Evolutionary conservation across 2,888 invertebrate species (phyloP), one percentile per base, ranked within the genome.

Genomic region (Uloborus plumipes): DNA sequence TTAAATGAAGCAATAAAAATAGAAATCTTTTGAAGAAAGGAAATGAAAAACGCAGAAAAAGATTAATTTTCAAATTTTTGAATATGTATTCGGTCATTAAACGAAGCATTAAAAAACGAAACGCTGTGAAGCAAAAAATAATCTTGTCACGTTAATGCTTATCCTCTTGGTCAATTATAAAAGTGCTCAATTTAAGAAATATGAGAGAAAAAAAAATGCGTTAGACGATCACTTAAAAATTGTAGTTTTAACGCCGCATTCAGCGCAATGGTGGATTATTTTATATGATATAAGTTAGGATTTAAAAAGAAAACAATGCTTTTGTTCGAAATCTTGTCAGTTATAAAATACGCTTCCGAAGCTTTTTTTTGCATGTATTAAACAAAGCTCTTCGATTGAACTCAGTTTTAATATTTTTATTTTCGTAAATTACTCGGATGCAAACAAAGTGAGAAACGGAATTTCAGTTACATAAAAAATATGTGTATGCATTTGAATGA

Each of bases 401-500:
- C 7, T 39, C 39, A 39, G 39, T 39, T 39, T 39, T 39, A 39
- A 39, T 39, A 9, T 39, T 39, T 39, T 39, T 39, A 39, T 39
- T 39, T 39, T 39, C 1, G 39, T 9, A 39, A 39, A 39, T 39
- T 39, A 39, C 39, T 39, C 39, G 9, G 39, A 39, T 11, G 39
- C 39, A 39, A 39, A 39, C 39, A 39, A 39, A 39, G 9, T 39
- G 39, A 39, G 39, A 39, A 11, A 39, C 39, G 39, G 39, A 39
- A 39, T 39, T 39, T 39, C 9, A 39, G 39, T 39, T 7, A 39
- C 39, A 39, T 2, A 39, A 39, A 39, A 39, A 39, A 39, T 31
- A 31, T 31, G 26, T 67, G 51, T n/a, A 67, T 22, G 67, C 67
- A 18, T 67, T 67, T 53, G 53, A 53, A 53, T 66, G 66, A 22